Evolutionary conservation across 2,797 vertebrate species (phyloP).

Genomic region (Eremophila alpestris): DNA sequence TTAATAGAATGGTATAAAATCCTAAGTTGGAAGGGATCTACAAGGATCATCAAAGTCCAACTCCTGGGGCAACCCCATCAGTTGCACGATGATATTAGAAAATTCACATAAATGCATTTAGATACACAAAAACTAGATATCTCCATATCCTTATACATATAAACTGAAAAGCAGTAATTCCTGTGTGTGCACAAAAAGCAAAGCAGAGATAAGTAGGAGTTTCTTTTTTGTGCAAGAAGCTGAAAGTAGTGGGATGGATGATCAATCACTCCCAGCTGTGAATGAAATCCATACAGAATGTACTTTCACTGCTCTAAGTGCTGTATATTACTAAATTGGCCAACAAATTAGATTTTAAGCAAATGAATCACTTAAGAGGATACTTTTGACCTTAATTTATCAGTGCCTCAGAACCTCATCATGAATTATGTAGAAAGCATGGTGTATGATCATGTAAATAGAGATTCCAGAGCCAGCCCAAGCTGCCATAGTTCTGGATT

Average conservation of each 20-base stretch:
- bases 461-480: not conserved
- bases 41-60: fast-evolving
- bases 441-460: not conserved
- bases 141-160: not conserved
- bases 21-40: not conserved
- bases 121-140: not conserved
- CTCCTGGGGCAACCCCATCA: not conserved
- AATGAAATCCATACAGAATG: not conserved
- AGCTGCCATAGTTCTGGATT: not conserved
- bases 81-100: not conserved
- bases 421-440: not conserved
- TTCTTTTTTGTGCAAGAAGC: not conserved
- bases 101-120: not conserved
- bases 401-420: not conserved
- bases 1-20: not conserved
- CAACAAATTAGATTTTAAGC: not conserved
- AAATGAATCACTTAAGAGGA: not conserved
- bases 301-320: not conserved
- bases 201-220: not conserved
- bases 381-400: not conserved
- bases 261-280: not conserved
- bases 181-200: not conserved
- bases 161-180: not conserved
- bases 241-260: not conserved
- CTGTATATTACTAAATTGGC: not conserved